Evolutionary conservation across 2,797 vertebrate genomes (phyloP), one percentile per base, ranked within the genome.

Genomic region (Cottoperca gobio): DNA sequence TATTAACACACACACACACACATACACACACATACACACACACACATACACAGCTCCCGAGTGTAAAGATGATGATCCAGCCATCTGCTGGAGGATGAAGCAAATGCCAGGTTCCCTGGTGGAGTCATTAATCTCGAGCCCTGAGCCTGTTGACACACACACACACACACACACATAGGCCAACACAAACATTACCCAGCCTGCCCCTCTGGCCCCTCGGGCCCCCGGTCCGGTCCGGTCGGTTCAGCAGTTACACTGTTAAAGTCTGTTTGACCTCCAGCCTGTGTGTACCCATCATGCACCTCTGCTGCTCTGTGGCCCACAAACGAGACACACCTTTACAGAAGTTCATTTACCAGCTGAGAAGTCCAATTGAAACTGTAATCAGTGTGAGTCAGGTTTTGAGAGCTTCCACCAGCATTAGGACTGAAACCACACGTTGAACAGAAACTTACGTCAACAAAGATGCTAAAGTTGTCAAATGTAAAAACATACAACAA

Each of bases 11-110:
- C 37, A 53, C 42, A 63, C 31, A 33, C 0, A 24, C 21, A 60
- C 6, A 43, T 43, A 43, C 14, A 52, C n/a, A 6, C 19, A 37
- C 24, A 42, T 23, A 26, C 42, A 46, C 37, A 48, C 35, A 65
- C 35, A 57, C 24, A 61, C 37, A 8, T 60, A n/a, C 17, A n/a
- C 3, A 28, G 23, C 37, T 80, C 59, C 23, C 21, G 1, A 40
- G 79, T 70, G 75, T 79, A 57, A 37, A 65, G 68, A 73, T 70
- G 72, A 71, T 81, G 71, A 19, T 82, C 37, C 50, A 48, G 52
- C 77, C 84, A 70, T 88, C 86, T 88, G 84, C 73, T 78, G 37
- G 62, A 78, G 73, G 75, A n/a, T 61, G 58, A 78, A 73, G 70
- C 64, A 24, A 65, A 70, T 70, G 81, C 78, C 63, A 53, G 70